Conservation (phyloP, 2,888 invertebrate species). For the Caenorhabditis sulstoni region DNA sequence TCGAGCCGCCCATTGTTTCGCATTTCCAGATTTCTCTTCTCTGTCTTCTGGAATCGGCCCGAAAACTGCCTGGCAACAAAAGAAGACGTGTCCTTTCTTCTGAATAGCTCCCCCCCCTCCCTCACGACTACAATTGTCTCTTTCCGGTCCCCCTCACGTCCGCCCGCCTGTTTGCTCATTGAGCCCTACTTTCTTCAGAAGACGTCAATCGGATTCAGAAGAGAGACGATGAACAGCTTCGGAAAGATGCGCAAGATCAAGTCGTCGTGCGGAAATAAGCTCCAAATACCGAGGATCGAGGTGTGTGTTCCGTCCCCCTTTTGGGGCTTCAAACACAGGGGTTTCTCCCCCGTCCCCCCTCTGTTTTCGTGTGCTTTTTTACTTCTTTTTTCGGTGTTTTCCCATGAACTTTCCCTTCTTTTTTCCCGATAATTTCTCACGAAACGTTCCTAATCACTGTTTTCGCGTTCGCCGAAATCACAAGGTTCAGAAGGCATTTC, state of each 20-base stretch:
- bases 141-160: not conserved
- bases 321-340: no score
- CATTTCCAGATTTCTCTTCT: no score
- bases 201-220: not conserved
- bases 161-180: constrained; percentile 10
- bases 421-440: not conserved
- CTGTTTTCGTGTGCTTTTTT: no score
- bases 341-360: no score
- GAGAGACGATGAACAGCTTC: constrained; percentile 22
- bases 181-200: constrained; percentile 23
- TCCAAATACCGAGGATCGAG: constrained; percentile 63
- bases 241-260: constrained; percentile 63
- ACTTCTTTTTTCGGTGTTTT: not conserved
- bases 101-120: constrained; percentile 1
- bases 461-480: not conserved
- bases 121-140: constrained; percentile 2
- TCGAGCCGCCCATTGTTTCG: no score
- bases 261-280: constrained; percentile 58
- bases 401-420: not conserved
- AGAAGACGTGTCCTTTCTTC: not conserved
- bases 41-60: no score
- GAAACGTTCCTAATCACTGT: not conserved
- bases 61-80: not conserved
- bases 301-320: constrained; percentile 15
- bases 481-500: not conserved